These are phyloP conservation scores for Vireo altiloquus DNA, from an alignment of 2,113 vertebrate genomes.

Conservation along the genomic window DNA sequence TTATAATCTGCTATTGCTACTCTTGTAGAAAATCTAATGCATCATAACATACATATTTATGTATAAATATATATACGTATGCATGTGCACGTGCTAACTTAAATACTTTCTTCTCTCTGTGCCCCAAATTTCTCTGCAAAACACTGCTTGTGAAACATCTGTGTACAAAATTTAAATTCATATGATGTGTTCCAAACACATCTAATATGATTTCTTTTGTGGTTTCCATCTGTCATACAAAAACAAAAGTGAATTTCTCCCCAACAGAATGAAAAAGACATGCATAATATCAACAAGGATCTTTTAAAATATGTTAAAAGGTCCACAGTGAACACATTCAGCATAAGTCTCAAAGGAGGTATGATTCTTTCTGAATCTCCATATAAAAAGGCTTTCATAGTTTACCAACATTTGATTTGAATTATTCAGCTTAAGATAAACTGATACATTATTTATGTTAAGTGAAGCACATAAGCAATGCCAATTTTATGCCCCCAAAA, in stretches of 20 bases:
- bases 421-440: conserved; percentile 59
- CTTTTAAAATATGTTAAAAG: background rate
- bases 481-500: conserved; percentile 1
- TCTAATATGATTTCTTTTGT: background rate
- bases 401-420: conserved; percentile 52
- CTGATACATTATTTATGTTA: conserved; percentile 62
- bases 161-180: background rate
- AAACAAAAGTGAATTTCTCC: background rate
- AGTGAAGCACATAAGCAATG: conserved; percentile 29
- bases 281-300: background rate
- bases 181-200: background rate
- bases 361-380: conserved; percentile 29
- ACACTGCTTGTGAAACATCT: background rate
- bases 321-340: background rate
- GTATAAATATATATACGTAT: background rate
- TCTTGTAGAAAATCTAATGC: background rate
- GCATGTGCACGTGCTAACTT: accelerated
- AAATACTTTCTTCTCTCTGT: background rate
- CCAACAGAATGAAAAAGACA: background rate
- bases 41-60: background rate
- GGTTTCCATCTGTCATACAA: background rate
- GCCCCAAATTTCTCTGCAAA: background rate
- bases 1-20: background rate
- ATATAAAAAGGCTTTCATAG: conserved; percentile 44
- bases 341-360: conserved; percentile 3